Evolutionary conservation across 2,113 vertebrate genomes (phyloP).

Genomic region (Coracopsis vasa): DNA sequence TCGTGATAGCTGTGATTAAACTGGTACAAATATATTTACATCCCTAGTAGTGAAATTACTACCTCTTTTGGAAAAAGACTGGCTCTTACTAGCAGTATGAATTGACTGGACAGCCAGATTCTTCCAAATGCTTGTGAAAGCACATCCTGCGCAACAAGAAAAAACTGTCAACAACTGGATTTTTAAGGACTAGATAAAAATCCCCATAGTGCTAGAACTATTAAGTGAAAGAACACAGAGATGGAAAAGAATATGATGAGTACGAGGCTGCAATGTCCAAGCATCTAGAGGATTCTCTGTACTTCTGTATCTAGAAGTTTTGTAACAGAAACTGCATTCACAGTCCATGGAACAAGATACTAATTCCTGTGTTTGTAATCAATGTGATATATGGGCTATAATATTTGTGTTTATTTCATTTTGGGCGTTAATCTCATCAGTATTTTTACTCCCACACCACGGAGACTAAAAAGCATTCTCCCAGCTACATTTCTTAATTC

Average conservation of each 20-base stretch:
- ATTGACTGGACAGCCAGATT: neutral
- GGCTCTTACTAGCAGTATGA: neutral
- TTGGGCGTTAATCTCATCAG: neutral
- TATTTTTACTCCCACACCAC: neutral
- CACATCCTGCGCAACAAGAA: neutral
- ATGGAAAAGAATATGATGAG: neutral
- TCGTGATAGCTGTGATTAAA: neutral
- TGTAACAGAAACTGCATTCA: neutral
- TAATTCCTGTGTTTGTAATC: neutral
- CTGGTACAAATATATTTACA: neutral
- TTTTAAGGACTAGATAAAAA: neutral
- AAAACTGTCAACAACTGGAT: neutral
- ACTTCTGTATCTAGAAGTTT: neutral
- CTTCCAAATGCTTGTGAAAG: neutral
- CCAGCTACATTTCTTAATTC: neutral
- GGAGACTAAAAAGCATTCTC: neutral
- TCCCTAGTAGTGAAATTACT: neutral
- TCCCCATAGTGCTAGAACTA: neutral
- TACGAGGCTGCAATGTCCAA: neutral
- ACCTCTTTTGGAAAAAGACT: neutral
- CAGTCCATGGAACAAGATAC: neutral
- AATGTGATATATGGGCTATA: neutral
- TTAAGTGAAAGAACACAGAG: neutral
- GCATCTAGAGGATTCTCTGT: neutral
- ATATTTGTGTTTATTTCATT: neutral